Percentiles rank a stretch among this genome's conserved stretches.
phyloP scores from a whole-genome alignment of 2,797 vertebrate genomes.

The Pteronotus mesoamericanus region DNA sequence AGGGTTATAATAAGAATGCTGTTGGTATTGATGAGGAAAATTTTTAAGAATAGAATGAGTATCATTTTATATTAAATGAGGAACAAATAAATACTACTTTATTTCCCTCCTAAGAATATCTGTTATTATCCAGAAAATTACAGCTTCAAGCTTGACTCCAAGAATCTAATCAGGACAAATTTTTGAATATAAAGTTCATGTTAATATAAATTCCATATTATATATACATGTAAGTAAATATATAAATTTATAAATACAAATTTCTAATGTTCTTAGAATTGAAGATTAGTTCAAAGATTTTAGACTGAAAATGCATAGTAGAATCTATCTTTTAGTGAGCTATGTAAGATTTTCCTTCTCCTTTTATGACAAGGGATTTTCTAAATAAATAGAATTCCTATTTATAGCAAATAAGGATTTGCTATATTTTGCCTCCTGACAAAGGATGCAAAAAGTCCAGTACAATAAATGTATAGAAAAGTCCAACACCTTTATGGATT shows the following conservation, averaged over 20 bases:
- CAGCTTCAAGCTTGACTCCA: not conserved
- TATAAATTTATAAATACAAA: not conserved
- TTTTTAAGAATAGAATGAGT: not conserved
- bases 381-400: not conserved
- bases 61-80: not conserved
- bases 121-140: not conserved
- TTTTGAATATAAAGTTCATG: not conserved
- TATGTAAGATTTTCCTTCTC: not conserved
- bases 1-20: not conserved
- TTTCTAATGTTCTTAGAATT: not conserved
- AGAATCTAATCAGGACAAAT: not conserved
- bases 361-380: not conserved
- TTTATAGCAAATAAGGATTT: not conserved
- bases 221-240: not conserved
- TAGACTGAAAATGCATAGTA: not conserved
- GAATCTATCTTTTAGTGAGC: not conserved
- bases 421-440: too few relatives aligned
- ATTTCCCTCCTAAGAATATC: not conserved
- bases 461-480: not conserved
- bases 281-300: slow-evolving; percentile 6
- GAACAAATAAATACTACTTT: not conserved
- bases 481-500: not conserved
- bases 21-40: not conserved
- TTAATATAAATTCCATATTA: not conserved
- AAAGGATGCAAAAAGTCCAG: not conserved